Conservation (phyloP, 2,113 vertebrate genomes). For the Glaucomys volans region DNA sequence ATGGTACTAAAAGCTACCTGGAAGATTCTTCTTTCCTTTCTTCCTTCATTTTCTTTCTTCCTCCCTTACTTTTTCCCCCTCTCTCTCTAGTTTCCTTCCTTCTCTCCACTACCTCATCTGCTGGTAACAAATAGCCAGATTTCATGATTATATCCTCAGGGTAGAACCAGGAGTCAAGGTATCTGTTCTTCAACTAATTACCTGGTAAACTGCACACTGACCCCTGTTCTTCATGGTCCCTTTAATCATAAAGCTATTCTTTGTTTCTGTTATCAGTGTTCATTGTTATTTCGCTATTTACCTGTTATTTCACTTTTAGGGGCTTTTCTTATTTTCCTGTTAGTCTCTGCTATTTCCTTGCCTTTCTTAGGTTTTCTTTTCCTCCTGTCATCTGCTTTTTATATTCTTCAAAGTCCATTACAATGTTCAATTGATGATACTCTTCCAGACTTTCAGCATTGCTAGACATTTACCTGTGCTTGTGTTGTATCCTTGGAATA, state of each 20-base stretch:
- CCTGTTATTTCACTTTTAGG: neutral
- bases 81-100: neutral
- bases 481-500: neutral
- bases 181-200: neutral
- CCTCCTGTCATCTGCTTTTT: neutral
- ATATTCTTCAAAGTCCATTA: neutral
- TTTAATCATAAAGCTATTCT: neutral
- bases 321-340: neutral
- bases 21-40: neutral
- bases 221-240: neutral
- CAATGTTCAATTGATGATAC: neutral
- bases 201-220: neutral
- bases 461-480: neutral
- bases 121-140: neutral
- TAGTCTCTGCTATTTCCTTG: neutral
- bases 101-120: neutral
- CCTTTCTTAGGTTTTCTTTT: neutral
- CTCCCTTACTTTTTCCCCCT: too few relatives aligned
- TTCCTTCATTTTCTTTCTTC: too few relatives aligned
- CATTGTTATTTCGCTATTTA: too few relatives aligned
- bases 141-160: neutral
- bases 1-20: neutral
- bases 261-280: neutral
- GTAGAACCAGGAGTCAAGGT: neutral
- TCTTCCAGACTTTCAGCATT: neutral